Percentiles rank a stretch among this genome's conserved stretches.
phyloP scores from a whole-genome alignment of 2,888 invertebrate species.

The Strigamia transsilvanica region DNA sequence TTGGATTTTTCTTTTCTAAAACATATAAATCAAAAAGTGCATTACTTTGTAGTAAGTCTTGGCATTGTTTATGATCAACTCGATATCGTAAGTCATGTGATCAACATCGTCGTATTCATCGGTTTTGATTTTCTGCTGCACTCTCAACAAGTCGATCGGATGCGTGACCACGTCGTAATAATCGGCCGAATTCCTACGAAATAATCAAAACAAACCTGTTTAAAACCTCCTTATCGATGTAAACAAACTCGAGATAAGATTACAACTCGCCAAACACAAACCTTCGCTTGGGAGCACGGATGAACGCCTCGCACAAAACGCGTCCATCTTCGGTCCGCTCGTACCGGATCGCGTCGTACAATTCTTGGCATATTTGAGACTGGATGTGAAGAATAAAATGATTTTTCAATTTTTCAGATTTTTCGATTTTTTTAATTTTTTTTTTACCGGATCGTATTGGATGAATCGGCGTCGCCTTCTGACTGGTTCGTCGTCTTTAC shows the following conservation, averaged over 20 bases:
- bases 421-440: not conserved
- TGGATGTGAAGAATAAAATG: conserved; percentile 56
- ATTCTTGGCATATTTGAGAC: conserved; percentile 74
- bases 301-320: conserved; percentile 90
- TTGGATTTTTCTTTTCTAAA: not conserved
- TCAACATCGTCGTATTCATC: conserved; percentile 96
- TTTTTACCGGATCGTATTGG: conserved; percentile 37
- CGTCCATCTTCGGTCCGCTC: conserved; percentile 92
- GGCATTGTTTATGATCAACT: conserved; percentile 90
- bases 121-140: conserved; percentile 96
- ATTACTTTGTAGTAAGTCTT: conserved; percentile 88
- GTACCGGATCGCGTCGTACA: conserved; percentile 90
- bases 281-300: conserved; percentile 91
- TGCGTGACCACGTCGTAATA: conserved; percentile 80
- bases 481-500: conserved; percentile 15
- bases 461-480: not conserved
- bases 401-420: not conserved
- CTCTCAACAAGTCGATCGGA: conserved; percentile 93
- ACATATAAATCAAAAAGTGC: not conserved
- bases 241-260: not conserved
- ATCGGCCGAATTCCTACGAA: conserved; percentile 60
- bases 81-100: conserved; percentile 87
- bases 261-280: conserved; percentile 61
- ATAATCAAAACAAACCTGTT: not conserved
- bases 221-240: not conserved